A percentile compares a stretch with the other conserved stretches of the same genome.
Evolutionary conservation across 2,113 vertebrate genomes (phyloP).

Genomic region (Clarias gariepinus): DNA sequence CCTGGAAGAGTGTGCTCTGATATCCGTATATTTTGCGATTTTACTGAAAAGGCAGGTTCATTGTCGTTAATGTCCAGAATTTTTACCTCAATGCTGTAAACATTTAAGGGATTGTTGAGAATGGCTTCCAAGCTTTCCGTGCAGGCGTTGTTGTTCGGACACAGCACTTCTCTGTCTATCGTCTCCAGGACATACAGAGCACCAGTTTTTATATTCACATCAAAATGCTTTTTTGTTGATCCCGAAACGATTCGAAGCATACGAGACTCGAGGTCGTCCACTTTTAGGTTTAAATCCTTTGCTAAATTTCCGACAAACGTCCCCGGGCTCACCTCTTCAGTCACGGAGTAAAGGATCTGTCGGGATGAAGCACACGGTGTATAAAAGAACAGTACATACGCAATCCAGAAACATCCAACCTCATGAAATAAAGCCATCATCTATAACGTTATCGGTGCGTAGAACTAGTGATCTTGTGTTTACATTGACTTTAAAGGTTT

Average conservation of each 20-base stretch:
- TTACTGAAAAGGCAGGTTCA: conserved; percentile 56
- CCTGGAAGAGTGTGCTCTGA: conserved; percentile 57
- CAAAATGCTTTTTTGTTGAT: conserved; percentile 68
- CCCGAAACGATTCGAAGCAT: conserved; percentile 66
- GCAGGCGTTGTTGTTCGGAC: conserved; percentile 64
- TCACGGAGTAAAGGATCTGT: conserved; percentile 67
- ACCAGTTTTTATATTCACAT: conserved; percentile 69
- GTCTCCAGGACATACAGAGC: conserved; percentile 64
- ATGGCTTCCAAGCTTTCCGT: conserved; percentile 70
- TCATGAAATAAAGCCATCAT: conserved; percentile 23
- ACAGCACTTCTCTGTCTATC: conserved; percentile 72
- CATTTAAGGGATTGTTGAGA: conserved; percentile 69
- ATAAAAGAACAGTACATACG: conserved; percentile 37
- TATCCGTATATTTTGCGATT: conserved; percentile 53
- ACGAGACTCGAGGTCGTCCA: conserved; percentile 67
- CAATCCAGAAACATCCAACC: conserved; percentile 31
- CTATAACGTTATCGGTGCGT: not conserved
- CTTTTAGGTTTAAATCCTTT: conserved; percentile 66
- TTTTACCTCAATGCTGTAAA: conserved; percentile 65
- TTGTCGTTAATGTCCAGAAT: conserved; percentile 72
- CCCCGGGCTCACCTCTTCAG: conserved; percentile 69
- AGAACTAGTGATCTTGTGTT: not conserved
- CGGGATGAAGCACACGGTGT: conserved; percentile 37
- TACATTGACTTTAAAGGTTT: not conserved
- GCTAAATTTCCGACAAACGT: conserved; percentile 73